Evolutionary conservation across 2,113 vertebrate species (phyloP).

Genomic region (Paramisgurnus dabryanus): DNA sequence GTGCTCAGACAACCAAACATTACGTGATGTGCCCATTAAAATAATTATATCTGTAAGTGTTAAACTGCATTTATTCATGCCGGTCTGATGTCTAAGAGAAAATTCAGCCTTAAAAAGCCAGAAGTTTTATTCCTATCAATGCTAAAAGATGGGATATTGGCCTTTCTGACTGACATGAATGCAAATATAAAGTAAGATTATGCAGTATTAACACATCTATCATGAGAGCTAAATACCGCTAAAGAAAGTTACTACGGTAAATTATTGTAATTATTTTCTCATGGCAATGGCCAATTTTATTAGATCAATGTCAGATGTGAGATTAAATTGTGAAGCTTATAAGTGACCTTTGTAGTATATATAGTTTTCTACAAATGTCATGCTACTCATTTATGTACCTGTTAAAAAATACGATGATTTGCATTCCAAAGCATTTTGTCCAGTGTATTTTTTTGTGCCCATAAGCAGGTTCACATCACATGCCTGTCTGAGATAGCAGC

Average conservation of each 20-base stretch:
- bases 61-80: background rate
- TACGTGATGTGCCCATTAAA: background rate
- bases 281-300: background rate
- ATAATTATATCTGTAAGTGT: background rate
- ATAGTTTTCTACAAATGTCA: too few species aligned
- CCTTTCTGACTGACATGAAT: too few species aligned
- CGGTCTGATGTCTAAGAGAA: too few species aligned
- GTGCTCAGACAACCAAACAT: background rate
- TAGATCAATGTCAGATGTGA: background rate
- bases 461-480: background rate
- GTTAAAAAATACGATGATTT: too few species aligned
- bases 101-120: too few species aligned
- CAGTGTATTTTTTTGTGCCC: conserved; percentile 4
- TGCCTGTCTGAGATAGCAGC: conserved; percentile 12
- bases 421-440: background rate
- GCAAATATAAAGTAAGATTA: background rate
- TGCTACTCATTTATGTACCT: too few species aligned
- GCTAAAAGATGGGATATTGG: too few species aligned
- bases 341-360: background rate
- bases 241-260: background rate
- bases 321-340: background rate
- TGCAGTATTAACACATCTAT: background rate
- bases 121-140: background rate
- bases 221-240: background rate
- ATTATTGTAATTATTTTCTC: too few species aligned